These are phyloP conservation scores for Lithophane ornitopus DNA, from an alignment of 2,888 invertebrate species.

Conservation along the genomic window DNA sequence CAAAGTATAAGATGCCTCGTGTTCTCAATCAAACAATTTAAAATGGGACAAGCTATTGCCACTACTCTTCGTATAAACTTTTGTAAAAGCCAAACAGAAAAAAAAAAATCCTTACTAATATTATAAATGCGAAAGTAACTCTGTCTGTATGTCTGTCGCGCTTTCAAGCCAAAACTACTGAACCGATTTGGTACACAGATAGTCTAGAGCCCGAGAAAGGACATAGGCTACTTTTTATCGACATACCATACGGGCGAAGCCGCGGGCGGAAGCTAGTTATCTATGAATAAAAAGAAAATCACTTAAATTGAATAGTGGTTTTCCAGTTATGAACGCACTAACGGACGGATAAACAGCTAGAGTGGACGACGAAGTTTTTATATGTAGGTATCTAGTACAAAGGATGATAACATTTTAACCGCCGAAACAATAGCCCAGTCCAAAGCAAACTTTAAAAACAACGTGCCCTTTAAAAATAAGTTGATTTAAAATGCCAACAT, in stretches of 20 bases:
- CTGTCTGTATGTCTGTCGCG: too few species aligned
- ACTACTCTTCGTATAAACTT: neutral
- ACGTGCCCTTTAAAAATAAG: neutral
- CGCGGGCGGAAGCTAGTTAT: too few species aligned
- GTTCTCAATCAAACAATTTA: neutral
- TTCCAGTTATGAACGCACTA: neutral
- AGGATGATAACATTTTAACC: neutral
- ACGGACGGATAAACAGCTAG: neutral
- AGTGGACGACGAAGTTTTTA: neutral
- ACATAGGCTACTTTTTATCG: too few species aligned
- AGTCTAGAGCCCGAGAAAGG: too few species aligned
- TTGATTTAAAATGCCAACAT: constrained; percentile 27
- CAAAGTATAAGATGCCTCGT: neutral
- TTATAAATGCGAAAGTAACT: too few species aligned
- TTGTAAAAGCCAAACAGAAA: neutral
- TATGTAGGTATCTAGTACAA: too few species aligned
- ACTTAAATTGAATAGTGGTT: neutral
- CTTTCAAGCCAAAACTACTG: too few species aligned
- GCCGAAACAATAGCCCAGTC: neutral
- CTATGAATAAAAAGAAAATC: neutral
- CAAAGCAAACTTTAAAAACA: neutral
- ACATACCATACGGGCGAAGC: too few species aligned
- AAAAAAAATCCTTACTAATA: too few species aligned
- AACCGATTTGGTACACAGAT: too few species aligned
- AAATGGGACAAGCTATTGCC: neutral